A percentile compares a stretch with the other conserved stretches of the same genome.
These are phyloP conservation scores for Trichoplusia ni DNA, from an alignment of 1,140 invertebrate species.

Conservation along the genomic window DNA sequence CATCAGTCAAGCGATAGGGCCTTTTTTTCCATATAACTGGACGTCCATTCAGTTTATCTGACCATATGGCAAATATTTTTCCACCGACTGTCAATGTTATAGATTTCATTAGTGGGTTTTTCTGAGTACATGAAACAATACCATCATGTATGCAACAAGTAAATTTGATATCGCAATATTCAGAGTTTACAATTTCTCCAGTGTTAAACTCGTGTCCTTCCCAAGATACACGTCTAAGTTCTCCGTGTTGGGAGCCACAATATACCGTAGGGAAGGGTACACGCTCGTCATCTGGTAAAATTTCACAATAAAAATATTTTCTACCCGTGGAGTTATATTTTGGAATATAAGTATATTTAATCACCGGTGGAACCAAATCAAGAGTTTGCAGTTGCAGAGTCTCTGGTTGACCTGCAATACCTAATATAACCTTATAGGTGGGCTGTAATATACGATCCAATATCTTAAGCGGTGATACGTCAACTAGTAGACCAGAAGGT, in stretches of 20 bases:
- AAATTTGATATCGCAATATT: constrained; percentile 76
- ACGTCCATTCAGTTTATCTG: constrained; percentile 55
- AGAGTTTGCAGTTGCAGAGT: constrained; percentile 70
- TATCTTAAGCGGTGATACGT: constrained; percentile 82
- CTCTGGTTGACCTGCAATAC: constrained; percentile 69
- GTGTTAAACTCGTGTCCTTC: constrained; percentile 84
- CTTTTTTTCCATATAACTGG: constrained; percentile 74
- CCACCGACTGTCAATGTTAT: constrained; percentile 79
- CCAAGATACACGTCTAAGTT: constrained; percentile 81
- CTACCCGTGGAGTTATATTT: constrained; percentile 72
- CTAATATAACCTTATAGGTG: constrained; percentile 80
- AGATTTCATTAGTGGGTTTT: constrained; percentile 81
- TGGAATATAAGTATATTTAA: constrained; percentile 61
- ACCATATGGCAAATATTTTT: constrained; percentile 77
- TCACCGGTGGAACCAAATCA: constrained; percentile 56
- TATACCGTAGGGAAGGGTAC: constrained; percentile 64
- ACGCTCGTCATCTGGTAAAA: constrained; percentile 66
- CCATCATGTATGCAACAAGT: constrained; percentile 85
- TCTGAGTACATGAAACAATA: constrained; percentile 81
- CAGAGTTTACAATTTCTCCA: constrained; percentile 81
- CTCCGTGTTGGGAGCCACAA: constrained; percentile 77
- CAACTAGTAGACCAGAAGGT: constrained; percentile 81
- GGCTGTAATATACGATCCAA: constrained; percentile 84
- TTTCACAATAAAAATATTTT: constrained; percentile 70
- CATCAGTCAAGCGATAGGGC: constrained; percentile 65